Evolutionary conservation across 2,797 vertebrate species (phyloP).

Genomic region (Syngnathus rostellatus): DNA sequence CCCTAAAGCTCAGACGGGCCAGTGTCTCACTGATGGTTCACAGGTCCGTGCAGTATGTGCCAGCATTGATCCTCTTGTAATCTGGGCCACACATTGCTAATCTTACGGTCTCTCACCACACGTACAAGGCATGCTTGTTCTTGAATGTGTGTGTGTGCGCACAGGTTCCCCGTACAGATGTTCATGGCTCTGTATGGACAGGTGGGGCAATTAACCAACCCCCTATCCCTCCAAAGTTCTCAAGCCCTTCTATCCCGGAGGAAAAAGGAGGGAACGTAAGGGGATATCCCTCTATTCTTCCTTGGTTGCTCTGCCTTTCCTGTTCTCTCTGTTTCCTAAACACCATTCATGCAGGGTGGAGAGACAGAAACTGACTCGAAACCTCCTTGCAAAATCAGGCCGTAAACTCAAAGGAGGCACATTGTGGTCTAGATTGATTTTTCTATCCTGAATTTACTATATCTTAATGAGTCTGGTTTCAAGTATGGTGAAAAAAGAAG

Average conservation of each 20-base stretch:
- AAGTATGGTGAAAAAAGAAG: background rate
- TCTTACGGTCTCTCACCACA: conserved; percentile 43
- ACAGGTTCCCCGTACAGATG: conserved; percentile 6
- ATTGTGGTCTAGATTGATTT: background rate
- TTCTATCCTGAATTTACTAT: background rate
- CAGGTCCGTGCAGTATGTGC: conserved; percentile 42
- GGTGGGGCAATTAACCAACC: conserved; percentile 50
- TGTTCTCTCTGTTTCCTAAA: conserved; percentile 72
- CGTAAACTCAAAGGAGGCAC: conserved; percentile 1
- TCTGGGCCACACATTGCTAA: conserved; percentile 65
- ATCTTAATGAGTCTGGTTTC: background rate
- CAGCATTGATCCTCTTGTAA: conserved; percentile 59
- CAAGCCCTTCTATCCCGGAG: conserved; percentile 58
- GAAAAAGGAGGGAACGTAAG: conserved; percentile 72
- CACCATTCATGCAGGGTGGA: conserved; percentile 59
- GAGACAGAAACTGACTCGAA: conserved; percentile 31
- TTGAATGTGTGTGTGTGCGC: background rate
- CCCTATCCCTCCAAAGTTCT: conserved; percentile 26
- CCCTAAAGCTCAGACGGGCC: conserved; percentile 41
- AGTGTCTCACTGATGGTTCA: conserved; percentile 38
- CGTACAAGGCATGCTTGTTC: conserved; percentile 3
- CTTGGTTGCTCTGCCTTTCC: conserved; percentile 71
- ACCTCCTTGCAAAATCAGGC: conserved; percentile 25
- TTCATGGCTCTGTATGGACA: conserved; percentile 23
- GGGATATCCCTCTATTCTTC: conserved; percentile 81